Base-by-base conservation (phyloP, 2,888 invertebrate genomes). In the Caenorhabditis macrosperma region DNA sequence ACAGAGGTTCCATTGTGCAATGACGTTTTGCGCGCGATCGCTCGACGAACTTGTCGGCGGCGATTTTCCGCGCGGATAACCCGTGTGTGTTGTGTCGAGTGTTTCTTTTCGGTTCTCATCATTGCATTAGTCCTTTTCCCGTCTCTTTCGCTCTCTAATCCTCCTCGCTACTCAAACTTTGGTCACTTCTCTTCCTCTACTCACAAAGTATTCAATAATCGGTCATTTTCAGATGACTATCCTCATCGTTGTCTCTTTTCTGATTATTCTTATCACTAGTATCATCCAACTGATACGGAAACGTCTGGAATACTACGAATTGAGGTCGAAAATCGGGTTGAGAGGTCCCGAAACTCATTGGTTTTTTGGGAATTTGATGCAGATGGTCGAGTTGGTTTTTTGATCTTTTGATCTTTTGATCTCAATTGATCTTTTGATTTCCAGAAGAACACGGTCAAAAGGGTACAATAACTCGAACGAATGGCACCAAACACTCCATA, bases 361-460 rank as follows among this genome's bases (percentile, higher is more conserved):
- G 59, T 68, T 83, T 41, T 74, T 64, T 30, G 83, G 83, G 20
- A 83, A 82, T 67, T 64, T 83, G 74, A 66, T 64, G 38, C 10
- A 78, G 12, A 60, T 83, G 52, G 67, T 82, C 2, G 52, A 76
- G 63, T 30, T 48, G 20, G 1, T 30, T 12, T 22, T 26, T 54
- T 30, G 10, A n/a, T 30, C 15, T 28, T 33, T 33, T 55, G 20
- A 17, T n/a, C n/a, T 4, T 44, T 52, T 33, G 6, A 55, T 10
- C 12, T n/a, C n/a, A n/a, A n/a, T n/a, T n/a, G n/a, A n/a, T n/a
- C n/a, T n/a, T n/a, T n/a, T n/a, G n/a, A n/a, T 35, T 61, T 67
- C 10, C 28, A 67, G 75, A 28, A 61, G 61, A 50, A 74, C 57
- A 10, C 12, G 30, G 17, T 20, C 17, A 24, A 22, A 41, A 24